Base-by-base conservation (phyloP, 2,113 vertebrate species). In the Monopterus albus region DNA sequence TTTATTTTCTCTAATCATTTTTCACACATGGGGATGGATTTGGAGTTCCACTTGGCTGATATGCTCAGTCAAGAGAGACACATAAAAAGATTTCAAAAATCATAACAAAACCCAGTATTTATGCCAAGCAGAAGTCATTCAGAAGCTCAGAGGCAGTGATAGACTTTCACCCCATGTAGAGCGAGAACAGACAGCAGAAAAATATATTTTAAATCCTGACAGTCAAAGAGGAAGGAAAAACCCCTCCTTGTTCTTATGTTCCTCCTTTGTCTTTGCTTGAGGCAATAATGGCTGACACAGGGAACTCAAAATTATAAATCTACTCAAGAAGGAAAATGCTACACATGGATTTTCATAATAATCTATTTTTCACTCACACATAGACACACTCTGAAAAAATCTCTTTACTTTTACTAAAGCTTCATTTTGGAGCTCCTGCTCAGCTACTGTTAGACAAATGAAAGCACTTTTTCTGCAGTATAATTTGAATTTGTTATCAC, bases 401-500 rank as follows among this genome's bases (percentile, higher is more conserved):
- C 58, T 72, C 64, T 45, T 53, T 76, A 65, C 63, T 75, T 71
- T 79, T 57, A 63, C 73, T 69, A 70, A 75, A 79, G 68, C 62
- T 69, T n/a, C 71, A 77, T 88, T 90, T 82, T 43, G 40, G 74
- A 70, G 81, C 60, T 77, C 73, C 72, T 31, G 45, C 81, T 81
- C 74, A 43, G 72, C 45, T 58, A 80, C 82, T 70, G 75, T 58
- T 64, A 74, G 87, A 91, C 81, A 89, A 89, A 92, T 92, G 85
- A 89, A 92, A 86, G 87, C 82, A 35, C 75, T 87, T 91, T 82
- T 81, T 73, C 72, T 40, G 38, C 83, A 62, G 72, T 86, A 75
- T 90, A 88, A 92, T 88, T 86, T 84, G 86, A 79, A 89, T 92
- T 87, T 91, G 86, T 90, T 87, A 90, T 89, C 89, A 87, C 76